These are phyloP conservation scores for Thaleichthys pacificus DNA, from an alignment of 2,797 vertebrate species.

Conservation along the genomic window DNA sequence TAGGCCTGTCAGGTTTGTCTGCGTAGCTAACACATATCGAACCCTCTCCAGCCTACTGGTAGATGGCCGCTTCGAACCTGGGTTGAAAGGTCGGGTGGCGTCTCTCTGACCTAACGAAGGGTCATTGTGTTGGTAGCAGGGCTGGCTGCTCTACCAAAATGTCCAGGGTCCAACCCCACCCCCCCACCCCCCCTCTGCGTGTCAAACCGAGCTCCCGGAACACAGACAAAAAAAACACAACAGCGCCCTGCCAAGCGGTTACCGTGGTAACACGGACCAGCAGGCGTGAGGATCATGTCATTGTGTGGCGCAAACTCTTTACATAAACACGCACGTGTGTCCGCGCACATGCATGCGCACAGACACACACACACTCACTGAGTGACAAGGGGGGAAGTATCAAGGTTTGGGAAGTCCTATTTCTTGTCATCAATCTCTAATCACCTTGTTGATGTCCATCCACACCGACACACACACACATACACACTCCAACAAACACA, in stretches of 20 bases:
- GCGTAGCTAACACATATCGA: background rate
- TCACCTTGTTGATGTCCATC: background rate
- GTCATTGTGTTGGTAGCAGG: background rate
- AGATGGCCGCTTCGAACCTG: background rate
- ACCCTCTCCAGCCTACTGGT: background rate
- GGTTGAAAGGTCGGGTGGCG: constrained; percentile 39
- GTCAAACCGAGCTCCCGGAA: constrained; percentile 27
- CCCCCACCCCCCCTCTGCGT: constrained; percentile 54
- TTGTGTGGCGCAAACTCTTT: constrained; percentile 6
- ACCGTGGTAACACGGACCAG: constrained; percentile 69
- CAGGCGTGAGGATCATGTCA: constrained; percentile 51
- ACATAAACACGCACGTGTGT: constrained; percentile 8
- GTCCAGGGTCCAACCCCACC: constrained; percentile 47
- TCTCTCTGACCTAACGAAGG: constrained; percentile 20
- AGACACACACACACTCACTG: constrained; percentile 12
- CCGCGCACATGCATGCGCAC: background rate
- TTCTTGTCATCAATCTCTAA: no score
- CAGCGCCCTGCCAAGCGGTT: constrained; percentile 51
- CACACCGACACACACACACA: constrained; percentile 15
- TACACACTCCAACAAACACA: constrained; percentile 4
- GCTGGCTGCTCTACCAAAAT: constrained; percentile 18
- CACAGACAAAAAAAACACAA: constrained; percentile 15
- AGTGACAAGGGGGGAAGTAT: no score
- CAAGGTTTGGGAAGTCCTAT: no score
- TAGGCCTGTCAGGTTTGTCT: background rate